Conservation (phyloP, 2,797 vertebrate species). For the Lithobates pipiens region DNA sequence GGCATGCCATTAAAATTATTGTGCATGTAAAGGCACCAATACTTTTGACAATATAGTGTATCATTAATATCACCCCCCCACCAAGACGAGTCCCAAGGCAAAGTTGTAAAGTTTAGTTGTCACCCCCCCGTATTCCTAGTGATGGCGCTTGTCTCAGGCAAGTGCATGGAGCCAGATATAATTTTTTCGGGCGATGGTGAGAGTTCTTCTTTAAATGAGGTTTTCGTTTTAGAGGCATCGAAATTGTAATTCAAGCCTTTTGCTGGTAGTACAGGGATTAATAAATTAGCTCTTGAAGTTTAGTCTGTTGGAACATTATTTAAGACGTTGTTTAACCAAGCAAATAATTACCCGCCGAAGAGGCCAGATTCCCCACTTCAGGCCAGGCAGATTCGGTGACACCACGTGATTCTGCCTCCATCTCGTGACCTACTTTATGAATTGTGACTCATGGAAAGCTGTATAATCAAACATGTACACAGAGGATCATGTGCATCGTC, state of each 20-base stretch:
- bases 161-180: no score
- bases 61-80: no score
- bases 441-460: conserved; percentile 19
- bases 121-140: no score
- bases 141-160: no score
- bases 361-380: conserved; percentile 5
- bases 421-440: conserved; percentile 47
- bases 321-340: conserved; percentile 31
- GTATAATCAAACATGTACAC: neutral
- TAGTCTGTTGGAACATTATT: neutral
- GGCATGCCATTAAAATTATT: no score
- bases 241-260: neutral
- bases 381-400: conserved; percentile 15
- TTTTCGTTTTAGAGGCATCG: no score
- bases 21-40: no score
- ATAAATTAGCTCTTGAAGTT: neutral
- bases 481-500: neutral
- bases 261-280: neutral
- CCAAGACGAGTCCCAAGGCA: no score
- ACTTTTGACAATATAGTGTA: no score
- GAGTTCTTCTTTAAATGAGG: no score
- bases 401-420: conserved; percentile 39
- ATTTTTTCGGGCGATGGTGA: no score
- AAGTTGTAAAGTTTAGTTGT: no score
- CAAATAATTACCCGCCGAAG: conserved; percentile 21